Conservation (phyloP, 2,888 invertebrate species). For the Stenichneumon culpator region DNA sequence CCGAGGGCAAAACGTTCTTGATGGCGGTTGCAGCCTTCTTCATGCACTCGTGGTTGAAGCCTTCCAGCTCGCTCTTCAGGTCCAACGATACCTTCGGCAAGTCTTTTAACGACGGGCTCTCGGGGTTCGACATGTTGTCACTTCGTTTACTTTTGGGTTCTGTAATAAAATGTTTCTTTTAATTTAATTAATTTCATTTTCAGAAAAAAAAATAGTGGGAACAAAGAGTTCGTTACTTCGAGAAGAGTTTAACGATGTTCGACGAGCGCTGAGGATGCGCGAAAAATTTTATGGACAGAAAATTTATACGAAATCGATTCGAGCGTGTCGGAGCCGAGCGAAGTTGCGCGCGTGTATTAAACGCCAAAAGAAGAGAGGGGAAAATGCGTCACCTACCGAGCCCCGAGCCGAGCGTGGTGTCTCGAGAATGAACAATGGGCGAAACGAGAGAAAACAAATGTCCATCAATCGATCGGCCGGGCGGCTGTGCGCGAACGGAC, state of each 20-base stretch:
- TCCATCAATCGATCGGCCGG: slow-evolving; percentile 38
- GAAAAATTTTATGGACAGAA: slow-evolving; percentile 23
- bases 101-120: slow-evolving; percentile 94
- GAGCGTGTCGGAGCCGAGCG: slow-evolving; percentile 20
- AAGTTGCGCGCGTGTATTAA: slow-evolving; percentile 8
- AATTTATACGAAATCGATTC: slow-evolving; percentile 33
- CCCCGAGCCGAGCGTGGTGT: slow-evolving; percentile 25
- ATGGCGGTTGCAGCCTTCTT: slow-evolving; percentile 96
- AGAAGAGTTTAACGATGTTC: neutral
- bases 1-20: slow-evolving; percentile 96
- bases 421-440: slow-evolving; percentile 55
- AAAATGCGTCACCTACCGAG: slow-evolving; percentile 49
- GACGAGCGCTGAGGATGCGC: neutral
- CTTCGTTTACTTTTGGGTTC: slow-evolving; percentile 69
- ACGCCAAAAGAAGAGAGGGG: neutral
- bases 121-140: slow-evolving; percentile 87
- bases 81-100: slow-evolving; percentile 95
- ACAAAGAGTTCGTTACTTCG: neutral
- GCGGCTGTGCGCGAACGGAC: neutral
- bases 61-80: slow-evolving; percentile 96
- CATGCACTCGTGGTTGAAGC: slow-evolving; percentile 95
- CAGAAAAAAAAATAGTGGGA: neutral
- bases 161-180: slow-evolving; percentile 66
- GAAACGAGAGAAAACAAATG: slow-evolving; percentile 54
- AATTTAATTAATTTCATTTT: too few species aligned